These are phyloP conservation scores for Leptopilina boulardi DNA, from an alignment of 1,140 invertebrate genomes.

Conservation along the genomic window DNA sequence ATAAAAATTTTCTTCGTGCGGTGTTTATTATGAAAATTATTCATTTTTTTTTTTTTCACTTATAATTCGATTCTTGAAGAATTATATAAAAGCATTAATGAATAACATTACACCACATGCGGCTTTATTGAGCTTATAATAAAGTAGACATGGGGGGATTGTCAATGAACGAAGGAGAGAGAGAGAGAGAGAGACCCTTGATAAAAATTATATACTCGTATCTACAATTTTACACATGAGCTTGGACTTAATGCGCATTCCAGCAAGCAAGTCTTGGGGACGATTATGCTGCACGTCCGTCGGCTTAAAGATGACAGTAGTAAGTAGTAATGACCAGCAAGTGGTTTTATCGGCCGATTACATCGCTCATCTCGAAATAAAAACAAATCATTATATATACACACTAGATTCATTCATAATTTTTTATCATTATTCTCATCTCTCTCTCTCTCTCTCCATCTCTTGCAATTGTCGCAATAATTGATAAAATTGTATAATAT, in stretches of 20 bases:
- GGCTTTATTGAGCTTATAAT: constrained; percentile 14
- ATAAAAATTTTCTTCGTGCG: no score
- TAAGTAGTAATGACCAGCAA: constrained; percentile 17
- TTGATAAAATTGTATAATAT: not conserved
- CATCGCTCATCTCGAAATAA: constrained; percentile 11
- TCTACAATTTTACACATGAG: constrained; percentile 17
- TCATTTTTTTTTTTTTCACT: no score
- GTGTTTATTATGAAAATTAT: no score
- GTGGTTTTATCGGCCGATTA: constrained; percentile 13
- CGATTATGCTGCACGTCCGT: constrained; percentile 16
- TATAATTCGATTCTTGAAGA: not conserved
- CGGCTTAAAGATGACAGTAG: constrained; percentile 16
- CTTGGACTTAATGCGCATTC: constrained; percentile 14
- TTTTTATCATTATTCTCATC: not conserved
- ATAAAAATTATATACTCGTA: constrained; percentile 18
- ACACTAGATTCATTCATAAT: constrained; percentile 13
- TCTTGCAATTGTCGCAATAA: not conserved
- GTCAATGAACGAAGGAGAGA: not conserved
- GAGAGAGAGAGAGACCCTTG: no score
- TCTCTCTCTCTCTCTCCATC: no score
- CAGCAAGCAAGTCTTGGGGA: not conserved
- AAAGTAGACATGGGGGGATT: constrained; percentile 12
- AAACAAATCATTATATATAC: constrained; percentile 18
- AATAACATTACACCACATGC: constrained; percentile 9
- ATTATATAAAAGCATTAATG: constrained; percentile 5